phyloP scores from a whole-genome alignment of 2,888 invertebrate genomes.

The Zaprionus bogoriensis region DNA sequence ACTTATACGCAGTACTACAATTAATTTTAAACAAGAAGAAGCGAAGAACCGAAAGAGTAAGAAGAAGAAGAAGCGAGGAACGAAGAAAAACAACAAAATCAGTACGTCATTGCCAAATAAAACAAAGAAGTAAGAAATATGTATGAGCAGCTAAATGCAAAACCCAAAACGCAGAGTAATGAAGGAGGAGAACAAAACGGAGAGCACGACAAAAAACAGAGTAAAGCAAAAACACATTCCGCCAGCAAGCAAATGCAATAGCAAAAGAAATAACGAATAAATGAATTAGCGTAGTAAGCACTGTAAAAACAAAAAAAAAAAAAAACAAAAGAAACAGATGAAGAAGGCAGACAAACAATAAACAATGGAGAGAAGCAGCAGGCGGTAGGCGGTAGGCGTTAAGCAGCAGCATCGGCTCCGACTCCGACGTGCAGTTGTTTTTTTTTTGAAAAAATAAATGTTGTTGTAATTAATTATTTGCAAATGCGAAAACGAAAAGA shows the following conservation, averaged over 20 bases:
- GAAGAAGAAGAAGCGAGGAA: neutral
- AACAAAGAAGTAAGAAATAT: constrained; percentile 20
- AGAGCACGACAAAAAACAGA: neutral
- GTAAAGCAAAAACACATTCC: constrained; percentile 11
- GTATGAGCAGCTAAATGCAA: constrained; percentile 16
- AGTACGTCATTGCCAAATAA: constrained; percentile 74
- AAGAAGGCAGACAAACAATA: constrained; percentile 15
- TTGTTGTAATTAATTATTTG: constrained; percentile 76
- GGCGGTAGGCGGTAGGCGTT: too few species aligned
- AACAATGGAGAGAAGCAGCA: too few species aligned
- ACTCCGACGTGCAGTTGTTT: constrained; percentile 6
- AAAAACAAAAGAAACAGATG: constrained; percentile 18
- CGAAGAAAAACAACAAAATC: constrained; percentile 66
- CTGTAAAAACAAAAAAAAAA: constrained; percentile 38
- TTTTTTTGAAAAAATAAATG: constrained; percentile 52
- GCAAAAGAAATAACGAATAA: constrained; percentile 24
- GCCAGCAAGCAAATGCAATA: constrained; percentile 29
- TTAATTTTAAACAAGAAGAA: constrained; percentile 55
- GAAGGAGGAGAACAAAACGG: constrained; percentile 2
- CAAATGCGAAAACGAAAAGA: constrained; percentile 27
- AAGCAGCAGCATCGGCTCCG: constrained; percentile 6
- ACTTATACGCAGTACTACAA: constrained; percentile 53
- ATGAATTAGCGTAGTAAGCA: constrained; percentile 30
- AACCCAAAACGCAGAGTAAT: constrained; percentile 2
- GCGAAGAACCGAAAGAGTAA: constrained; percentile 7